Percentiles rank a stretch among this genome's conserved stretches.
Evolutionary conservation across 2,888 invertebrate species (phyloP).

Genomic region (Tricholauxania praeusta): DNA sequence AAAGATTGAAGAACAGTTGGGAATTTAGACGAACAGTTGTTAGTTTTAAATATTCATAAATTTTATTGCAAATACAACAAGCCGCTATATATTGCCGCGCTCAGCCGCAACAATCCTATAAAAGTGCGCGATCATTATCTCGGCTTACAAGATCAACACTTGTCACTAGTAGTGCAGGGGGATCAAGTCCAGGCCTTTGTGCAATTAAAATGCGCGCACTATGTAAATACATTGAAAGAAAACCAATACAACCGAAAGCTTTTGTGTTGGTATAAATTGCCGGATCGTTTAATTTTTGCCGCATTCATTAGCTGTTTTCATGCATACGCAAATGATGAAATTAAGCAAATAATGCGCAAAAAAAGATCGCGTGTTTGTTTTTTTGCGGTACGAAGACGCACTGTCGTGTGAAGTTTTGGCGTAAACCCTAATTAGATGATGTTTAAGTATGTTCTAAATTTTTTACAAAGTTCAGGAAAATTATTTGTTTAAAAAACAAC

Average conservation of each 20-base stretch:
- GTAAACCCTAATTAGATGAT: conserved; percentile 27
- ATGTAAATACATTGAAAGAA: not conserved
- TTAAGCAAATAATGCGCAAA: conserved; percentile 42
- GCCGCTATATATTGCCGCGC: conserved; percentile 15
- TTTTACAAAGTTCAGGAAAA: conserved; percentile 60
- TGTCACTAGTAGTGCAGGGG: too few relatives aligned
- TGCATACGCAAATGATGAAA: conserved; percentile 58
- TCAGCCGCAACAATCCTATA: not conserved
- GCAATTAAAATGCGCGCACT: conserved; percentile 14
- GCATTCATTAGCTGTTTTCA: conserved; percentile 23
- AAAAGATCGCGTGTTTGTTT: conserved; percentile 59
- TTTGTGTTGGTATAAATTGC: not conserved
- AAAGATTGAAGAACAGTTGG: not conserved
- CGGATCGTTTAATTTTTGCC: not conserved
- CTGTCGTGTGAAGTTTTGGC: conserved; percentile 46
- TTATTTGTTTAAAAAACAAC: too few relatives aligned
- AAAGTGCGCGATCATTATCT: conserved; percentile 12
- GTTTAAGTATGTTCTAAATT: conserved; percentile 53
- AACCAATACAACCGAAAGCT: not conserved
- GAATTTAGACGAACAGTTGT: not conserved
- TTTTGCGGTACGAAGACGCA: conserved; percentile 43
- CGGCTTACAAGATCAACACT: not conserved
- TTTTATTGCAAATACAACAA: conserved; percentile 24
- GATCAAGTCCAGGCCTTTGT: conserved; percentile 11
- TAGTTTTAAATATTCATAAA: conserved; percentile 28